Conservation (phyloP, 2,797 vertebrate genomes). For the Cryptoprocta ferox region DNA sequence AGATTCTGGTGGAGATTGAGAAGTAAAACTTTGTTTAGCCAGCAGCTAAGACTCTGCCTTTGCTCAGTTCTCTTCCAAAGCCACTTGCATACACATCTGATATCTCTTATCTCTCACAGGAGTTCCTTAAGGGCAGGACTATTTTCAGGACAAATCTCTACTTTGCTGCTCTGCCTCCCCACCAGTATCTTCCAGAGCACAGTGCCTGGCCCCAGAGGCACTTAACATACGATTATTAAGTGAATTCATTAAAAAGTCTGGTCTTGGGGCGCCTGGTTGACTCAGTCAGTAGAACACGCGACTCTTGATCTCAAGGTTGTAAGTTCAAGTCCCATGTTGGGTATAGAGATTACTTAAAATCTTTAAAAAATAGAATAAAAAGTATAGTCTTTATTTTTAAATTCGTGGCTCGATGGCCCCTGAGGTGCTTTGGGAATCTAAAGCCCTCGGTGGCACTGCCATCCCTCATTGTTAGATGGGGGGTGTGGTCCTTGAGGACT, state of each 20-base stretch:
- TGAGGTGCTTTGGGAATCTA: neutral
- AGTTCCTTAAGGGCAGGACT: neutral
- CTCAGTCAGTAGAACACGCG: neutral
- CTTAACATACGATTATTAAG: neutral
- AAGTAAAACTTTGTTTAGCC: conserved; percentile 50
- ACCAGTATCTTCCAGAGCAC: neutral
- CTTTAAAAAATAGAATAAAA: neutral
- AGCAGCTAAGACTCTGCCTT: conserved; percentile 18
- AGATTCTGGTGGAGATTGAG: conserved; percentile 60
- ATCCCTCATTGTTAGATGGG: neutral
- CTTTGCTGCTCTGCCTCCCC: fast-evolving
- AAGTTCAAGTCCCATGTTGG: neutral
- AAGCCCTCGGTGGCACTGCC: neutral
- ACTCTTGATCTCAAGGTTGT: neutral
- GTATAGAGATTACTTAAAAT: neutral
- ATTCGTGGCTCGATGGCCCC: neutral
- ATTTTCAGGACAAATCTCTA: neutral
- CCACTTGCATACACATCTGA: neutral
- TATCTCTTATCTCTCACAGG: neutral
- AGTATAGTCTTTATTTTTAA: conserved; percentile 21
- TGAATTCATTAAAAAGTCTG: neutral
- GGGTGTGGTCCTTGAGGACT: neutral
- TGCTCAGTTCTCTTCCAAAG: neutral
- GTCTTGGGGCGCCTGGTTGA: neutral
- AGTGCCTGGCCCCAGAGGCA: neutral